Conservation (phyloP, 2,888 invertebrate genomes). For the Agrotis clavis region DNA sequence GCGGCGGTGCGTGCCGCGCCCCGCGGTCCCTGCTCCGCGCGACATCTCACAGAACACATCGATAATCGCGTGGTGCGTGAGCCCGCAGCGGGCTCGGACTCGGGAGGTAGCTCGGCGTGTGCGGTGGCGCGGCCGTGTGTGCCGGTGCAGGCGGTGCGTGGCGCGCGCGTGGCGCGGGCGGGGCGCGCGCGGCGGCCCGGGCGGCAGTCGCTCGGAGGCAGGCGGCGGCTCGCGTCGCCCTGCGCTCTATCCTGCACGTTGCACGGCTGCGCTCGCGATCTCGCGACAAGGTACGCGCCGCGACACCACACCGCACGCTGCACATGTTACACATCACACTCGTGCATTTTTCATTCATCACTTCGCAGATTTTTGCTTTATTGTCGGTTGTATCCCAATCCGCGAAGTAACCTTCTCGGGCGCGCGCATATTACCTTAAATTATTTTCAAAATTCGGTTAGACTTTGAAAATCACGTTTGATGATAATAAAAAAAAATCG, state of each 20-base stretch:
- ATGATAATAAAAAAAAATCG: conserved; percentile 41
- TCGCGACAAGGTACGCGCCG: conserved; percentile 80
- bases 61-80: conserved; percentile 88
- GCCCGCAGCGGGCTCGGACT: conserved; percentile 77
- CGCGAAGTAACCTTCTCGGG: conserved; percentile 45
- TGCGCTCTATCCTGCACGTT: conserved; percentile 79
- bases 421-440: conserved; percentile 57
- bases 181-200: conserved; percentile 85
- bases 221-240: conserved; percentile 87
- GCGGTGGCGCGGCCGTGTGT: conserved; percentile 73
- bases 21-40: conserved; percentile 69
- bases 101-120: conserved; percentile 69
- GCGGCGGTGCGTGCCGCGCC: conserved; percentile 63
- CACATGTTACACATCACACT: conserved; percentile 71
- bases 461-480: conserved; percentile 45
- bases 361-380: conserved; percentile 69
- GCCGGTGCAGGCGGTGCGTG: conserved; percentile 80
- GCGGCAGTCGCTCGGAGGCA: conserved; percentile 88
- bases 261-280: conserved; percentile 82
- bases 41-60: conserved; percentile 86
- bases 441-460: conserved; percentile 59
- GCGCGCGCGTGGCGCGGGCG: conserved; percentile 74
- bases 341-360: conserved; percentile 84
- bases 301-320: conserved; percentile 71
- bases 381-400: conserved; percentile 64